phyloP scores from a whole-genome alignment of 2,888 invertebrate genomes.

The Agrotis ipsilon region DNA sequence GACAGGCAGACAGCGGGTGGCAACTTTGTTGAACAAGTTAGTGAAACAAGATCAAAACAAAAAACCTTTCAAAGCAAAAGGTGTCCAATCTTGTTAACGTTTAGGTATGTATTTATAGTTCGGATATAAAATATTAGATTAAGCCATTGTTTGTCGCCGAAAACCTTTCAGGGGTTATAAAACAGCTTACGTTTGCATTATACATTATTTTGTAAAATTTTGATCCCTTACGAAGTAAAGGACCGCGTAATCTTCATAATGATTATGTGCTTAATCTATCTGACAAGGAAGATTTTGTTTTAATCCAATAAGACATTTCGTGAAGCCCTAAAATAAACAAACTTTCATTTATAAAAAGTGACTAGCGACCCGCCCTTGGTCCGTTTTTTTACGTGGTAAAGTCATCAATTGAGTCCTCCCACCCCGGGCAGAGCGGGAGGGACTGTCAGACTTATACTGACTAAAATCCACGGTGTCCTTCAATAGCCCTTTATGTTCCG shows the following conservation, averaged over 20 bases:
- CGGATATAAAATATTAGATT: conserved; percentile 2
- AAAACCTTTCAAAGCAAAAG: conserved; percentile 5
- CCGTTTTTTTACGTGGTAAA: too few species aligned
- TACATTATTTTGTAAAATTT: neutral
- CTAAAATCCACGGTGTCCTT: too few species aligned
- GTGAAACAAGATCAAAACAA: neutral
- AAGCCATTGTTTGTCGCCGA: neutral
- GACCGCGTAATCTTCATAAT: neutral
- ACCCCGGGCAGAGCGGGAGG: too few species aligned
- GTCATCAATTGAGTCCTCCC: too few species aligned
- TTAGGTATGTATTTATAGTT: conserved; percentile 17
- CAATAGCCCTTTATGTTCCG: too few species aligned
- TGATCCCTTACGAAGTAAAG: conserved; percentile 5
- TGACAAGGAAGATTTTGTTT: neutral
- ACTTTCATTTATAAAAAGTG: conserved; percentile 4
- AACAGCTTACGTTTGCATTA: neutral
- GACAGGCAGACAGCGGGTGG: too few species aligned
- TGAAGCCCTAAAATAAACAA: conserved; percentile 7
- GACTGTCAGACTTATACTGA: too few species aligned
- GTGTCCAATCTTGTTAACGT: neutral
- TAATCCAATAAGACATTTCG: conserved; percentile 16
- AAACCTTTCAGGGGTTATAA: neutral
- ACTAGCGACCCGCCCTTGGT: neutral
- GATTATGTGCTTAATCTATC: conserved; percentile 2
- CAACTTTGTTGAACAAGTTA: too few species aligned